Evolutionary conservation across 2,113 vertebrate genomes (phyloP).

Genomic region (Callorhinus ursinus): DNA sequence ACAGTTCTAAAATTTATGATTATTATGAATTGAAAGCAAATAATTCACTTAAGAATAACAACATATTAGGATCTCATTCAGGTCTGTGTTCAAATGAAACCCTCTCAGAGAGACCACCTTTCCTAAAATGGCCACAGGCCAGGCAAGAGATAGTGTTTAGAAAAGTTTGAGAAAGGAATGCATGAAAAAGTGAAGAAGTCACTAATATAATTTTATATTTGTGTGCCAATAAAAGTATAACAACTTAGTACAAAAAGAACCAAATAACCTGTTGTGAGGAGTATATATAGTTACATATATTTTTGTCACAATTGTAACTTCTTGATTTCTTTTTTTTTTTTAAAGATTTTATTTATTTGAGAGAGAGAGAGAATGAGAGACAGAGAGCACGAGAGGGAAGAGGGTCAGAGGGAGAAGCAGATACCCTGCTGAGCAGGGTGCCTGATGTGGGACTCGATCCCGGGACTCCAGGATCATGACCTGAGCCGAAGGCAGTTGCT

Average conservation of each 20-base stretch:
- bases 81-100: not conserved
- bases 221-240: not conserved
- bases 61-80: not conserved
- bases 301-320: not conserved
- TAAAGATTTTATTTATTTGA: too few species aligned
- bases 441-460: too few species aligned
- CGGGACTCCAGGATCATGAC: too few species aligned
- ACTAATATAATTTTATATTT: not conserved
- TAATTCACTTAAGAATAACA: not conserved
- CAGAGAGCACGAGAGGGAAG: too few species aligned
- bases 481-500: too few species aligned
- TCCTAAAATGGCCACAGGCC: not conserved
- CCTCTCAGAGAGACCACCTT: not conserved
- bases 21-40: not conserved
- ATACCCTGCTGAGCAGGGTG: too few species aligned
- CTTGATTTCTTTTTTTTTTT: not conserved
- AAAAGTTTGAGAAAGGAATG: not conserved
- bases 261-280: not conserved
- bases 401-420: too few species aligned
- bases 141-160: not conserved
- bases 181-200: not conserved
- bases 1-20: not conserved
- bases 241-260: not conserved
- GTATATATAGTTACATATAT: not conserved
- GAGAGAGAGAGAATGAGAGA: too few species aligned